phyloP scores from a whole-genome alignment of 2,888 invertebrate species.

The Azorinus chamasolen region DNA sequence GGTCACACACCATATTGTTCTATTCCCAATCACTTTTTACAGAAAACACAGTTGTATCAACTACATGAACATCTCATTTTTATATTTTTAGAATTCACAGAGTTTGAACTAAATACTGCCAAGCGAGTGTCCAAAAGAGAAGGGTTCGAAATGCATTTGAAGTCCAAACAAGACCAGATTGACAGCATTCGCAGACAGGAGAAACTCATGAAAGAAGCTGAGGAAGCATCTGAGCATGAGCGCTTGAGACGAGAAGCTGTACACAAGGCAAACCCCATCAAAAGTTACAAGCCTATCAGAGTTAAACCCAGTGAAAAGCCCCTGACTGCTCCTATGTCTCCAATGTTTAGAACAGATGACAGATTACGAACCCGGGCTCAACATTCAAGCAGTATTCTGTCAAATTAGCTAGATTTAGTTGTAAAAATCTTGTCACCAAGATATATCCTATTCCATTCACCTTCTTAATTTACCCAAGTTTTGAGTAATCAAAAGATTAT shows the following conservation, averaged over 20 bases:
- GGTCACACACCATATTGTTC: too few species aligned
- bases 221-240: slow-evolving; percentile 78
- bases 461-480: too few species aligned
- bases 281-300: slow-evolving; percentile 78
- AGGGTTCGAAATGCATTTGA: slow-evolving; percentile 78
- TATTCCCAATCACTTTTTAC: too few species aligned
- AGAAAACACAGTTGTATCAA: too few species aligned
- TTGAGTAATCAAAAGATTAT: too few species aligned
- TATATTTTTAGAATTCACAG: slow-evolving; percentile 84
- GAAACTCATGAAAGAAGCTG: slow-evolving; percentile 69
- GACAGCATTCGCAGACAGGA: slow-evolving; percentile 86
- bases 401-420: too few species aligned
- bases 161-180: slow-evolving; percentile 87
- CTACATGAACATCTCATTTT: too few species aligned
- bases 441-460: too few species aligned
- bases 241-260: slow-evolving; percentile 78
- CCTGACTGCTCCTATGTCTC: slow-evolving; percentile 89
- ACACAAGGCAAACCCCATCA: slow-evolving; percentile 81
- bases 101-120: slow-evolving; percentile 90
- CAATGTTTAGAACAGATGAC: slow-evolving; percentile 87
- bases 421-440: too few species aligned
- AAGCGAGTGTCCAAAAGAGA: slow-evolving; percentile 88
- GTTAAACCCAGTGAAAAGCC: slow-evolving; percentile 81
- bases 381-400: too few species aligned
- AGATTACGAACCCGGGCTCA: slow-evolving; percentile 50